These are phyloP conservation scores for Pangasianodon hypophthalmus DNA, from an alignment of 2,113 vertebrate genomes.

Conservation along the genomic window DNA sequence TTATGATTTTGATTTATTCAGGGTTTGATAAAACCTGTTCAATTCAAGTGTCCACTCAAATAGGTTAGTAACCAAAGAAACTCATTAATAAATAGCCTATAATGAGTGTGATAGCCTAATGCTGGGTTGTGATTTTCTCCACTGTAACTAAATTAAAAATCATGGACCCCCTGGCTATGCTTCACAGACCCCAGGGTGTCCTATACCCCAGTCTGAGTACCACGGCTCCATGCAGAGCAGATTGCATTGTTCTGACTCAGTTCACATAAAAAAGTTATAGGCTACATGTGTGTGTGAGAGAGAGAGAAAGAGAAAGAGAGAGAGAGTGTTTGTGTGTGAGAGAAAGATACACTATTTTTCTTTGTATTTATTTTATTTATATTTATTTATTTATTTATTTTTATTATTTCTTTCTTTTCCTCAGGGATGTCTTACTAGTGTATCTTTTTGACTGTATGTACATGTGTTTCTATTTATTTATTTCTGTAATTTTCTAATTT, in stretches of 20 bases:
- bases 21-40: not conserved
- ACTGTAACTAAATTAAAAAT: not conserved
- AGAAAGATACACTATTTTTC: not conserved
- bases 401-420: no score
- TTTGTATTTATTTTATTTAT: no score
- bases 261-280: not conserved
- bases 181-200: not conserved
- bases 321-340: not conserved
- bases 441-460: not conserved
- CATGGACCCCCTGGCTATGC: not conserved
- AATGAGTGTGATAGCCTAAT: not conserved
- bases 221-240: not conserved
- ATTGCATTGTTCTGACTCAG: not conserved
- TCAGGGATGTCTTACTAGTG: not conserved
- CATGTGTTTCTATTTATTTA: not conserved
- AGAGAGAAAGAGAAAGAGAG: not conserved
- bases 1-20: not conserved
- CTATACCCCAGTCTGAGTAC: not conserved
- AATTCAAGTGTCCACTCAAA: not conserved
- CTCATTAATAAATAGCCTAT: not conserved
- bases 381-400: no score
- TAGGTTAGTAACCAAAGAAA: not conserved
- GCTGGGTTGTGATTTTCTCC: not conserved
- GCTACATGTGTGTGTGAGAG: not conserved
- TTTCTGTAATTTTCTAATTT: no score